Evolutionary conservation across 2,888 invertebrate genomes (phyloP).

Genomic region (Elysia crispata): DNA sequence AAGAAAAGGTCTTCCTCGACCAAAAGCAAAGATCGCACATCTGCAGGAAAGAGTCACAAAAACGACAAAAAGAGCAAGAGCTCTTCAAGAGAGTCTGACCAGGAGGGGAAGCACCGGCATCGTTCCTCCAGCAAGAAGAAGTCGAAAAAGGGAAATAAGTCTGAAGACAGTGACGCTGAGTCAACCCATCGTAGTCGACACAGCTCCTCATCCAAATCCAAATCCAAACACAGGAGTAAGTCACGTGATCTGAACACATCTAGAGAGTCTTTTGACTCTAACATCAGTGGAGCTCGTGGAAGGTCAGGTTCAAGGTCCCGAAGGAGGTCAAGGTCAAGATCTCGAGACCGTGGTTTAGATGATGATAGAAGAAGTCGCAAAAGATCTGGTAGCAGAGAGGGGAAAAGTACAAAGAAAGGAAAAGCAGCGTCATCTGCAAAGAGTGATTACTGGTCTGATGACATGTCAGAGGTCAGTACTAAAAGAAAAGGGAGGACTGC

Average conservation of each 20-base stretch:
- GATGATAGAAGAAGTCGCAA: background rate
- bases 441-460: constrained; percentile 5
- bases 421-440: background rate
- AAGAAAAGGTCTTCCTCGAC: background rate
- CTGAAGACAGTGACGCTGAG: background rate
- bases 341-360: background rate
- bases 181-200: constrained; percentile 11
- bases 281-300: constrained; percentile 21
- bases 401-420: background rate
- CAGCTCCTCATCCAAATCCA: constrained; percentile 2
- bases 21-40: background rate
- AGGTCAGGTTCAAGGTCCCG: background rate
- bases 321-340: constrained; percentile 27
- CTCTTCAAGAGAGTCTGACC: too few species aligned
- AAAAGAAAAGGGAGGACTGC: background rate
- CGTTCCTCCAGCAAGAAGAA: too few species aligned
- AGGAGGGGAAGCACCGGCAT: too few species aligned
- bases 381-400: background rate
- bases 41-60: too few species aligned
- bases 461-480: constrained; percentile 18
- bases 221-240: background rate
- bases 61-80: too few species aligned
- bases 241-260: constrained; percentile 35
- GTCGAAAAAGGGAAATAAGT: background rate
- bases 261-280: background rate